phyloP scores from a whole-genome alignment of 2,113 vertebrate species.

The Himantopus leucocephalus region DNA sequence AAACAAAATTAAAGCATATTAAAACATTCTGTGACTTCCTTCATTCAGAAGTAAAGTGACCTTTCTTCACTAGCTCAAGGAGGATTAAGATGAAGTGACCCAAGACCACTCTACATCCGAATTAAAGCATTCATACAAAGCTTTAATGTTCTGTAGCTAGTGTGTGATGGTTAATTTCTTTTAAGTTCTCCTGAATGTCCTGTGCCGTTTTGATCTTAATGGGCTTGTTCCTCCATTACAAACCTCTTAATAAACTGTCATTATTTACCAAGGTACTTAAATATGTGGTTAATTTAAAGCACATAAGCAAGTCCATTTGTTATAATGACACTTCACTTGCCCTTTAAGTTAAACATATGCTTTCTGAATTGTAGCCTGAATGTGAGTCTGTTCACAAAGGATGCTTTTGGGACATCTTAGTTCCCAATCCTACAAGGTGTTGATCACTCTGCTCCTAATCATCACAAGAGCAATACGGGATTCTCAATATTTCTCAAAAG shows the following conservation, averaged over 20 bases:
- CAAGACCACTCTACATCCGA: not conserved
- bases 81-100: not conserved
- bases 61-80: not conserved
- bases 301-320: not conserved
- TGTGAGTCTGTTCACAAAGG: not conserved
- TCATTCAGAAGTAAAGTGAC: not conserved
- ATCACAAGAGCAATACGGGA: not conserved
- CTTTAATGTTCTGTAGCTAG: not conserved
- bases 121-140: not conserved
- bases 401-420: not conserved
- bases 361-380: not conserved
- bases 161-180: not conserved
- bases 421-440: not conserved
- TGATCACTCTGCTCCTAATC: not conserved
- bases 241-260: not conserved
- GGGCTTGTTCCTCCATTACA: not conserved
- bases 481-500: not conserved
- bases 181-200: not conserved
- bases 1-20: not conserved
- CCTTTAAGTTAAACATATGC: not conserved
- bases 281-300: not conserved
- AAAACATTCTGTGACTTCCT: not conserved
- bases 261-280: constrained; percentile 6
- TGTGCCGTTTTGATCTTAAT: not conserved
- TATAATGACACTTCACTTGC: not conserved